A percentile compares a stretch with the other conserved stretches of the same genome.
phyloP scores from a whole-genome alignment of 2,888 invertebrate species.

The Lepidocyrtinus sp. region DNA sequence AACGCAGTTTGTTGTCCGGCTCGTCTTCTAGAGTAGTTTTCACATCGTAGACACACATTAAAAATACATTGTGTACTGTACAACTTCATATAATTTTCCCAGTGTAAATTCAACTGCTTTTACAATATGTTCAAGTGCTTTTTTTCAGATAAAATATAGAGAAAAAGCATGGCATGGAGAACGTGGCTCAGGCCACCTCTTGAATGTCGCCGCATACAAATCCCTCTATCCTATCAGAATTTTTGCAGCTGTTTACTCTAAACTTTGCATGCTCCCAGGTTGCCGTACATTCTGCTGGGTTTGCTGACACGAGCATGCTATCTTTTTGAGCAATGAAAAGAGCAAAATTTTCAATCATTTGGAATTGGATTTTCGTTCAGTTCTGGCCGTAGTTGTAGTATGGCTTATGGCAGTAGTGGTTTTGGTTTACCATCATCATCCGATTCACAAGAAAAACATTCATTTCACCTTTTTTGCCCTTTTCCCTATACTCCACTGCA shows the following conservation, averaged over 20 bases:
- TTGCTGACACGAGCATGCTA: background rate
- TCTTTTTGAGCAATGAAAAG: background rate
- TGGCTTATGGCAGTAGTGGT: background rate
- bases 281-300: background rate
- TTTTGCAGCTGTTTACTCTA: too few relatives aligned
- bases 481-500: background rate
- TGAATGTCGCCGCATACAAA: conserved; percentile 24
- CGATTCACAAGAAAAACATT: background rate
- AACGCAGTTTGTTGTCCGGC: background rate
- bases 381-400: background rate
- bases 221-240: conserved; percentile 18
- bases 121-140: conserved; percentile 10
- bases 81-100: too few relatives aligned
- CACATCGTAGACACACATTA: too few relatives aligned
- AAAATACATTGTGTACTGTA: too few relatives aligned
- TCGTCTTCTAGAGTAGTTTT: too few relatives aligned
- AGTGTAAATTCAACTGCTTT: too few relatives aligned
- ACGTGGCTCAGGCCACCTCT: conserved; percentile 14
- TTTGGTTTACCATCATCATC: background rate
- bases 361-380: conserved; percentile 2
- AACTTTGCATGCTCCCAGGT: background rate
- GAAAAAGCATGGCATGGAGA: conserved; percentile 26
- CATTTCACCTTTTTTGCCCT: background rate
- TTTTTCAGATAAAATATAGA: background rate
- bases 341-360: background rate